Base-by-base conservation (phyloP, 2,888 invertebrate genomes). In the Zaprionus bogoriensis region DNA sequence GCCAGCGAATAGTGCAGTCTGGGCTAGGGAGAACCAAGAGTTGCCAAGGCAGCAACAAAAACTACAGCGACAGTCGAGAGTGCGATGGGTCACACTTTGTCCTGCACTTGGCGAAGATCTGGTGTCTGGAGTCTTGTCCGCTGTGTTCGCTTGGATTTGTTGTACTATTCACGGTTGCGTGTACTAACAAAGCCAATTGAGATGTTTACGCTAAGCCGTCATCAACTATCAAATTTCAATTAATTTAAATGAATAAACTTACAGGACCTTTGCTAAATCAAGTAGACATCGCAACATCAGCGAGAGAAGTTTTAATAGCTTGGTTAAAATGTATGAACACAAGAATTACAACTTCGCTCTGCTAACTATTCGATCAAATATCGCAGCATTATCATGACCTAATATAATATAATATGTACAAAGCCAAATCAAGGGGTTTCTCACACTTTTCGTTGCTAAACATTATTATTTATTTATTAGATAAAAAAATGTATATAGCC, bases 71-170 rank as follows among this genome's bases (percentile, higher is more conserved):
- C 19, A 42, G 48, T 52, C 41, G 41, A 62, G 63, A 36, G 44
- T 60, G 54, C 50, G 53, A 59, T 51, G 52, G 27, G 52, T 62
- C 55, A 44, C 67, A 75, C 52, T 59, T 50, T 50, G 52, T 48
- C 14, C 51, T n/a, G n/a, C 47, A 63, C 28, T 20, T 9, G 9
- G 17, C 14, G 32, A 17, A 17, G 12, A 14, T 36, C 32, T 17
- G 7, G 32, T 17, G 17, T 17, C 32, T 17, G 7, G 32, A 7
- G 17, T 17, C 32, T 7, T 7, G 14, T 36, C 32, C 14, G 32
- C 32, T 17, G 14, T 36, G 17, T 17, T 14, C 9, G 14, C 32
- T 17, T 17, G 32, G 17, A 12, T 36, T 14, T 9, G 17, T 9
- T 17, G 1, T 7, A 36, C 14, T 17, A 17, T 7, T 14, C 32